Conservation (phyloP, 2,888 invertebrate genomes). For the Cecidostiba fungosa region DNA sequence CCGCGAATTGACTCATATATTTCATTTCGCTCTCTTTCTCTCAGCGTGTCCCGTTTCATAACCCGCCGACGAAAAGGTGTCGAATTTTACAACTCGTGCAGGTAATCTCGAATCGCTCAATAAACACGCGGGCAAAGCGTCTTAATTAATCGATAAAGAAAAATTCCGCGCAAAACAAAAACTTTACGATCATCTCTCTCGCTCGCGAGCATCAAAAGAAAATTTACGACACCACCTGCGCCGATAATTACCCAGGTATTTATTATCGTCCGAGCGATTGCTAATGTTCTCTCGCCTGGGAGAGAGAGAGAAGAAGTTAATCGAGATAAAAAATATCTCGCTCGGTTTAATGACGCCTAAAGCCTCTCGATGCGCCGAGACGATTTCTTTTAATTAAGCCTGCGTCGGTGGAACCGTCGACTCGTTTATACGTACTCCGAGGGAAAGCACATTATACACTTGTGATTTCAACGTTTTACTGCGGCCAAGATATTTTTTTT, state of each 20-base stretch:
- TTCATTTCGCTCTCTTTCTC: neutral
- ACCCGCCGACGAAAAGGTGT: slow-evolving; percentile 26
- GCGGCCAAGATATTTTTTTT: neutral
- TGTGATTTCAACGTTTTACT: neutral
- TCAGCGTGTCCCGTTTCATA: neutral
- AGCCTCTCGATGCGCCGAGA: slow-evolving; percentile 8
- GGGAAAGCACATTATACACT: neutral
- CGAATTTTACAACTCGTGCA: slow-evolving; percentile 4
- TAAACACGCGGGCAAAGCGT: slow-evolving; percentile 39
- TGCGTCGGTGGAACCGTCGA: neutral
- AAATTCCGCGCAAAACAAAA: slow-evolving; percentile 9
- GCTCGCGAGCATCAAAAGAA: slow-evolving; percentile 36
- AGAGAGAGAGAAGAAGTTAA: slow-evolving; percentile 25
- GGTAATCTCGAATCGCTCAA: slow-evolving; percentile 34
- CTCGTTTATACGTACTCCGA: slow-evolving; percentile 6
- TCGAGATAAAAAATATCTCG: slow-evolving; percentile 35
- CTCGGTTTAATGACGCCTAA: slow-evolving; percentile 29
- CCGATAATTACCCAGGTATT: slow-evolving; percentile 59
- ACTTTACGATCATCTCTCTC: slow-evolving; percentile 46
- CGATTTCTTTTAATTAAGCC: slow-evolving; percentile 60
- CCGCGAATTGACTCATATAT: neutral
- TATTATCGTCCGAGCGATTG: slow-evolving; percentile 57
- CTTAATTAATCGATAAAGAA: slow-evolving; percentile 61
- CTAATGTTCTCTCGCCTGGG: slow-evolving; percentile 42
- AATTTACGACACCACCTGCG: slow-evolving; percentile 61